Conservation (phyloP, 2,797 vertebrate species). For the Characodon lateralis region DNA sequence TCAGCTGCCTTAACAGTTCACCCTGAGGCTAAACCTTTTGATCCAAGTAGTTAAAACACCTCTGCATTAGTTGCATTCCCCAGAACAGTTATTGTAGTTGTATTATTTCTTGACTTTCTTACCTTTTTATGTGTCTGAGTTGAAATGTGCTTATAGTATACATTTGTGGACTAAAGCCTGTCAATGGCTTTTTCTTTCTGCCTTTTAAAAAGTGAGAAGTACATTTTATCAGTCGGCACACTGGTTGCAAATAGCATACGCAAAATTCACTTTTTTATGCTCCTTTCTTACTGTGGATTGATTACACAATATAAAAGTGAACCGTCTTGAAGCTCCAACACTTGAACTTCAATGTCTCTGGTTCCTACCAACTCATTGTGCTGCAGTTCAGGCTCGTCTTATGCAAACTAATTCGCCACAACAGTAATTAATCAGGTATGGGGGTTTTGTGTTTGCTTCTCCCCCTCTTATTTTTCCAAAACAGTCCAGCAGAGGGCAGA, state of each 20-base stretch:
- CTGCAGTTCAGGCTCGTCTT: not conserved
- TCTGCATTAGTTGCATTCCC: constrained; percentile 2
- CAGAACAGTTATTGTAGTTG: constrained; percentile 1
- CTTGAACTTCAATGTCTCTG: not conserved
- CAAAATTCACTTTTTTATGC: not conserved
- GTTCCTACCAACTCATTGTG: not conserved
- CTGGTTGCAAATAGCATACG: not conserved
- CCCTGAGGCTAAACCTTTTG: constrained; percentile 12
- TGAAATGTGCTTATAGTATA: not conserved
- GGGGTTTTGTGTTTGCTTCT: not conserved
- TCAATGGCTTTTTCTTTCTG: not conserved
- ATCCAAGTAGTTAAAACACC: constrained; percentile 32
- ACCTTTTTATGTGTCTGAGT: not conserved
- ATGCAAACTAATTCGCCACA: not conserved
- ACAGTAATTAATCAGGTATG: not conserved
- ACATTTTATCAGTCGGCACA: not conserved
- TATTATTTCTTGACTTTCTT: not conserved
- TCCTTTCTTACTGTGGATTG: not conserved
- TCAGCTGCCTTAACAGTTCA: constrained; percentile 7
- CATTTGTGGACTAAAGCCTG: not conserved
- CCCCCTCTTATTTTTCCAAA: constrained; percentile 12
- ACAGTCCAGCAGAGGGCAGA: constrained; percentile 77
- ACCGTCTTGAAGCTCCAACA: not conserved
- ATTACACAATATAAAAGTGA: not conserved
- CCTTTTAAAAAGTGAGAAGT: not conserved